These are phyloP conservation scores for Rynchops niger DNA, from an alignment of 2,113 vertebrate genomes.

Conservation along the genomic window DNA sequence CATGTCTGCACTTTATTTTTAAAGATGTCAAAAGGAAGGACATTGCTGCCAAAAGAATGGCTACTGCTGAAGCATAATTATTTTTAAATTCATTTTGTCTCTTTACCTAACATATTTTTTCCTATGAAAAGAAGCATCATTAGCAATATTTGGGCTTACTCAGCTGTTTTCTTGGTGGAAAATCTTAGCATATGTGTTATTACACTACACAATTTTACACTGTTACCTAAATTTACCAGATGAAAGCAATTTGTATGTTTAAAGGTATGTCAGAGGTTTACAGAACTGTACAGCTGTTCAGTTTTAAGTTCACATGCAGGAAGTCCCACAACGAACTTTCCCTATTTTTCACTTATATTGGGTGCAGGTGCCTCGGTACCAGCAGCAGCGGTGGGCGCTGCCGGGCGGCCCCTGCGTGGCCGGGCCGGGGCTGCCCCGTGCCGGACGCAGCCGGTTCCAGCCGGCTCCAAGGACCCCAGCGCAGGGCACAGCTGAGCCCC, in stretches of 20 bases:
- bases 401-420: neutral
- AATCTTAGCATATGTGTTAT: neutral
- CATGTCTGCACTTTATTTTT: neutral
- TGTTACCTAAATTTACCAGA: neutral
- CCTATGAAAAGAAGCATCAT: neutral
- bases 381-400: no score
- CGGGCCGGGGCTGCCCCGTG: no score
- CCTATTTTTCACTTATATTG: neutral
- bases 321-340: neutral
- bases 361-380: fast-evolving
- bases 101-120: neutral
- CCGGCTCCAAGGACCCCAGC: no score
- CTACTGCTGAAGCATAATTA: neutral
- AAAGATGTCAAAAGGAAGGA: neutral
- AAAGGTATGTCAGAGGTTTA: neutral
- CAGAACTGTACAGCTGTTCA: neutral
- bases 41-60: neutral
- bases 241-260: neutral
- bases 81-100: neutral
- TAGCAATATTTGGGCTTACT: neutral
- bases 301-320: neutral
- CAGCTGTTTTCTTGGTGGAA: neutral
- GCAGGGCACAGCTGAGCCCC: no score
- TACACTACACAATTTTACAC: neutral
- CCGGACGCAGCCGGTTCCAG: no score